Evolutionary conservation across 2,113 vertebrate genomes (phyloP).

Genomic region (Tylochromis polylepis): DNA sequence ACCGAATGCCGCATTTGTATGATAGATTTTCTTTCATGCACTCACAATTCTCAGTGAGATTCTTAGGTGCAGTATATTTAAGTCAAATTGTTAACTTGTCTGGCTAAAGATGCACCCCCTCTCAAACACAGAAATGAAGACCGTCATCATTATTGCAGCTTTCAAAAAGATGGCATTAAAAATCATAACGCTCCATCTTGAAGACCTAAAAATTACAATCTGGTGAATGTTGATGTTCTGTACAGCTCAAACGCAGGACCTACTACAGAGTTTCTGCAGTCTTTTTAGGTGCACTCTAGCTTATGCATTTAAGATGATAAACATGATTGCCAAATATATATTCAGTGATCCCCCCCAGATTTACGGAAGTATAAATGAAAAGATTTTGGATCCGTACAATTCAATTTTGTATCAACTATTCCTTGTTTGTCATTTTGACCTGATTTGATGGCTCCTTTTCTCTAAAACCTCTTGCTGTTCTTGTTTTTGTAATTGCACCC

Average conservation of each 20-base stretch:
- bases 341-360: background rate
- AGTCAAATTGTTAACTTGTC: background rate
- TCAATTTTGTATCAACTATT: background rate
- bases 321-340: background rate
- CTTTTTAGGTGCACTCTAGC: background rate
- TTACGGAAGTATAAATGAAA: background rate
- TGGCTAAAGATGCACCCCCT: background rate
- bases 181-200: background rate
- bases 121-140: background rate
- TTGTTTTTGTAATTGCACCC: constrained; percentile 1
- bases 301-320: background rate
- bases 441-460: background rate
- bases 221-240: background rate
- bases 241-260: background rate
- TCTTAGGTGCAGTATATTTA: background rate
- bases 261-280: background rate
- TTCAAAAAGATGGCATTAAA: background rate
- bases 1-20: background rate
- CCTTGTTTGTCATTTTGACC: background rate
- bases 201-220: background rate
- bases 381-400: background rate
- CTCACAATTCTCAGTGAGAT: background rate
- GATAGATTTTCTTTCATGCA: background rate
- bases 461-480: background rate
- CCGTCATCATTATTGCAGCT: background rate